Conservation (phyloP, 30 jellyfish, hydroid and myxozoan genomes). For the Clytia hemisphaerica region DNA sequence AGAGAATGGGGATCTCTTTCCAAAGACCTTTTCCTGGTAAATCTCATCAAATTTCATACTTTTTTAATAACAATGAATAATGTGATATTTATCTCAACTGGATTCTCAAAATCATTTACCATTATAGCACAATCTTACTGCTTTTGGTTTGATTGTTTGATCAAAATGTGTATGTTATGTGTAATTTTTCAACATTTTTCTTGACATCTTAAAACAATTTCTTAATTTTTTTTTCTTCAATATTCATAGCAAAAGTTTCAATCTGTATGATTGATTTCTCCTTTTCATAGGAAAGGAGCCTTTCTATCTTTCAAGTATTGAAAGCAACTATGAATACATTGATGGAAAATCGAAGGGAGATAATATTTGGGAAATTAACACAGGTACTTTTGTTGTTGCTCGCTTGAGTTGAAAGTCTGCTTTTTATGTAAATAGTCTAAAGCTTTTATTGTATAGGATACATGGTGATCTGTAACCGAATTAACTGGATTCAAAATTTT, state of each 20-base stretch:
- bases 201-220: neutral
- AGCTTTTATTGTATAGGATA: neutral
- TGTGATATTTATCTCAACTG: too few species aligned
- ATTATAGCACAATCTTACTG: too few species aligned
- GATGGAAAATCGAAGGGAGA: slow-evolving; percentile 67
- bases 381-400: slow-evolving; percentile 26
- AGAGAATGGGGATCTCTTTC: slow-evolving; percentile 88
- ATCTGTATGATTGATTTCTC: neutral
- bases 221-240: neutral
- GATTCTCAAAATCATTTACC: too few species aligned
- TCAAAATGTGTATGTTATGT: neutral
- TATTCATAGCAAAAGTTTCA: neutral
- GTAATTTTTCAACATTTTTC: neutral
- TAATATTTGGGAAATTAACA: slow-evolving; percentile 63
- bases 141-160: too few species aligned
- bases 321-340: slow-evolving; percentile 57
- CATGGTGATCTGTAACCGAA: too few species aligned
- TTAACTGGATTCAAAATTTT: too few species aligned
- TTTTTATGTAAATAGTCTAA: neutral
- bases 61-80: too few species aligned
- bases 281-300: slow-evolving; percentile 43
- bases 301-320: slow-evolving; percentile 56
- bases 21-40: slow-evolving; percentile 70
- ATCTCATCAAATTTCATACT: neutral
- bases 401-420: neutral